A percentile compares a stretch with the other conserved stretches of the same genome.
phyloP scores from a whole-genome alignment of 2,888 invertebrate species.

The Melipona bicolor region DNA sequence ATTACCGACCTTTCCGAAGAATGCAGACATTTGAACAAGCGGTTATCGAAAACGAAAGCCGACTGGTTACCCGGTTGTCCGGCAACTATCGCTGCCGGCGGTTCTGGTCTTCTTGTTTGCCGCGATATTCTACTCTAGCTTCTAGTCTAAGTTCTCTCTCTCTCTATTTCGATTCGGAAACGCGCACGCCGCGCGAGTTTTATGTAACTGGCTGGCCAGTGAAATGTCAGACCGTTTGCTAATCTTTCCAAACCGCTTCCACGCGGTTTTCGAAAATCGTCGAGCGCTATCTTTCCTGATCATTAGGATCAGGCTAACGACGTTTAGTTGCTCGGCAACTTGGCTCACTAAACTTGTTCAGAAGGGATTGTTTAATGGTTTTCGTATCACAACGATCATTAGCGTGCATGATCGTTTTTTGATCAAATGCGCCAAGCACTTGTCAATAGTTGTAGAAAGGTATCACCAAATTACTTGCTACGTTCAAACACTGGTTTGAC shows the following conservation, averaged over 20 bases:
- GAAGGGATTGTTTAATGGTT: too few species aligned
- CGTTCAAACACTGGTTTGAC: too few species aligned
- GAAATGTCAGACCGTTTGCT: slow-evolving; percentile 39
- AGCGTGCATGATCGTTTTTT: too few species aligned
- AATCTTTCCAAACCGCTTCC: background rate
- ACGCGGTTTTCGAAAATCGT: slow-evolving; percentile 1
- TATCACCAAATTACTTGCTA: too few species aligned
- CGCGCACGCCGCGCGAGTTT: slow-evolving; percentile 14
- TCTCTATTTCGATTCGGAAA: slow-evolving; percentile 38
- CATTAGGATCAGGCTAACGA: background rate
- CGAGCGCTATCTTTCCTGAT: background rate
- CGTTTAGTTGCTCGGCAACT: too few species aligned
- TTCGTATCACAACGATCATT: too few species aligned
- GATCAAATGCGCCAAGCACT: too few species aligned
- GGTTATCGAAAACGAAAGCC: slow-evolving; percentile 71
- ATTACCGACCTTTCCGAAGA: slow-evolving; percentile 62
- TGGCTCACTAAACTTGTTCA: too few species aligned
- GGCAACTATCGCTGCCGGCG: slow-evolving; percentile 62
- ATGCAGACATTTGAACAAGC: slow-evolving; percentile 59
- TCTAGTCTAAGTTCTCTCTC: slow-evolving; percentile 24
- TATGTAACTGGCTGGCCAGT: slow-evolving; percentile 39
- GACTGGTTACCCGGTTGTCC: slow-evolving; percentile 52
- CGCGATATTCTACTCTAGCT: slow-evolving; percentile 28
- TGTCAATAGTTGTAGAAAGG: too few species aligned
- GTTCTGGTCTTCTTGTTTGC: slow-evolving; percentile 56